These are phyloP conservation scores for Parascotia fuliginaria DNA, from an alignment of 2,888 invertebrate species.

Conservation along the genomic window DNA sequence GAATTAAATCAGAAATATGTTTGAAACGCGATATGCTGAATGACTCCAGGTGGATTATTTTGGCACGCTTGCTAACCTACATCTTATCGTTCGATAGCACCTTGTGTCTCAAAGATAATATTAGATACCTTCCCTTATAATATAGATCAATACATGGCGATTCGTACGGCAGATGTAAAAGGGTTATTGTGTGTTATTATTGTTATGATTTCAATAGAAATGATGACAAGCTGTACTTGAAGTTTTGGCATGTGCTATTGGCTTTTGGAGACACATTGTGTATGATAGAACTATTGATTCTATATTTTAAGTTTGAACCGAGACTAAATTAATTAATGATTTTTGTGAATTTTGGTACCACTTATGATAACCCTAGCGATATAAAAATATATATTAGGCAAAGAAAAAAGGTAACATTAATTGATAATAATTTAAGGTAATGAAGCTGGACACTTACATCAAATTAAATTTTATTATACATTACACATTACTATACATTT, in stretches of 20 bases:
- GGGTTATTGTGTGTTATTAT: conserved; percentile 74
- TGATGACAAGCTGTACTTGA: conserved; percentile 66
- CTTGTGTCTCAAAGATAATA: conserved; percentile 59
- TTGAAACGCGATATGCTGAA: conserved; percentile 62
- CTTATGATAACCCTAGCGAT: no score
- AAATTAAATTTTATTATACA: no score
- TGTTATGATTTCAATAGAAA: conserved; percentile 69
- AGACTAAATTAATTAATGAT: neutral
- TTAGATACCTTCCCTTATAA: conserved; percentile 44
- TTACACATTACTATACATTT: no score
- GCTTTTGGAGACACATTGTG: conserved; percentile 31
- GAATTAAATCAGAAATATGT: conserved; percentile 61
- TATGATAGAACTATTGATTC: conserved; percentile 22
- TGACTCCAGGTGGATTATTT: conserved; percentile 66
- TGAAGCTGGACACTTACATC: no score
- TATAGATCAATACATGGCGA: conserved; percentile 47
- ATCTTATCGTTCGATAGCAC: conserved; percentile 47
- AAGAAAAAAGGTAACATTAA: no score
- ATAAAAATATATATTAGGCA: no score
- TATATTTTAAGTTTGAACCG: conserved; percentile 13
- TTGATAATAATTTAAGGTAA: no score
- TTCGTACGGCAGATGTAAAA: conserved; percentile 71
- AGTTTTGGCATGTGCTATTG: conserved; percentile 61
- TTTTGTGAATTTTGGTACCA: neutral
- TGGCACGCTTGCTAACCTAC: conserved; percentile 74